Base-by-base conservation (phyloP, 2,888 invertebrate genomes). In the Gryllus longicercus region DNA sequence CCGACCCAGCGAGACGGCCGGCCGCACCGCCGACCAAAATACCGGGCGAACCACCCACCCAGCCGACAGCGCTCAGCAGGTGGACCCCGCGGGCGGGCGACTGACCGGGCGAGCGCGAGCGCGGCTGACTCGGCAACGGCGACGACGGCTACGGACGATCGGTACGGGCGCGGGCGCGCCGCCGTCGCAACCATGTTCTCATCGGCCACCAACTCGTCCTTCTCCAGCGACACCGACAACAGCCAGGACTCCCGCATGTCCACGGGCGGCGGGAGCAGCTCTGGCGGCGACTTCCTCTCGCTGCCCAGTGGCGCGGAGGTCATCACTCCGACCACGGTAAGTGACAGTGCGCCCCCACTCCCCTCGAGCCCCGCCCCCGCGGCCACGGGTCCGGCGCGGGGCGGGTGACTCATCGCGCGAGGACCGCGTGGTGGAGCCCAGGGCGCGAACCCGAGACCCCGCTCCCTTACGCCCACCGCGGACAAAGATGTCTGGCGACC, bases 181-280 rank as follows among this genome's bases (percentile, higher is more conserved):
- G 38, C 38, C 38, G 38, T 38, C 5, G 38, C 38, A 38, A 16
- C n/a, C 76, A 76, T 25, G 23, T 25, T 23, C 25, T n/a, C 76
- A 12, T 76, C 76, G 23, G 76, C 25, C 16, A 38, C 79, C 11
- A 50, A 21, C 50, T 75, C 75, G 49, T 18, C 75, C 50, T 49
- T 50, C 21, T 79, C 79, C 21, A 75, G 74, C 38, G 79, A 79
- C 50, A n/a, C 79, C n/a, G 79, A 79, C 63, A 63, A 63, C 79
- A 79, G 79, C 76, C 75, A 75, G 50, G 79, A 79, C 51, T 79
- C 79, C 12, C 38, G 75, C 23, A 49, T 79, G 79, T 79, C 79
- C 8, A 79, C 75, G 21, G 50, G 74, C 18, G 79, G 63, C n/a
- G 38, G 38, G 38, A 18, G 16, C 16, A 63, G 16, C 16, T 63